Evolutionary conservation across 2,888 invertebrate species (phyloP).

Genomic region (Drosophila neotestacea): DNA sequence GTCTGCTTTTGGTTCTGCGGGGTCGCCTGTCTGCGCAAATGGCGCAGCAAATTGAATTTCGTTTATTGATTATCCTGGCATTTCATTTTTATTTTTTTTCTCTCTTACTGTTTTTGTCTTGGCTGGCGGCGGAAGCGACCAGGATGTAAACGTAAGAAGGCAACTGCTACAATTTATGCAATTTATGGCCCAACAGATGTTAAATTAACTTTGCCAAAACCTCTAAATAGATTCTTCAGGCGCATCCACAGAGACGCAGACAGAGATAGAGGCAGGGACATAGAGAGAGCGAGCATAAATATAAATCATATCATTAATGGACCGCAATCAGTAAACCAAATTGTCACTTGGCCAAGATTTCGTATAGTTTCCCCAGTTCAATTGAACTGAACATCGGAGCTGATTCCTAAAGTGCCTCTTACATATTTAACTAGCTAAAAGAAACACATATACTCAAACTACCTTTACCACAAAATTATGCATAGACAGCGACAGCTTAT

Average conservation of each 20-base stretch:
- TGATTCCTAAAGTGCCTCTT: constrained; percentile 16
- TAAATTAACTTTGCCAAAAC: constrained; percentile 70
- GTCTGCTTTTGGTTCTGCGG: constrained; percentile 9
- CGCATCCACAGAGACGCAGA: constrained; percentile 1
- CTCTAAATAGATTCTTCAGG: constrained; percentile 44
- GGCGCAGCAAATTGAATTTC: constrained; percentile 82
- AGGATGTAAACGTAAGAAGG: constrained; percentile 13
- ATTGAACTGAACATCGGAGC: constrained; percentile 8
- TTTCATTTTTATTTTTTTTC: constrained; percentile 61
- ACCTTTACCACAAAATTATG: background rate
- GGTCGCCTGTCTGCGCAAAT: constrained; percentile 73
- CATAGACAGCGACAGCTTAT: constrained; percentile 17
- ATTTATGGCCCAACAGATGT: constrained; percentile 72
- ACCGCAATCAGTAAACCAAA: constrained; percentile 28
- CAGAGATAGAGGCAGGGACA: background rate
- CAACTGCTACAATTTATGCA: constrained; percentile 64
- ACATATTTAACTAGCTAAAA: constrained; percentile 30
- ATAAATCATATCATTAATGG: constrained; percentile 37
- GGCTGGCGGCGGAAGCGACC: constrained; percentile 14
- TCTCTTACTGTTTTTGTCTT: constrained; percentile 6
- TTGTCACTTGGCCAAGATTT: constrained; percentile 22
- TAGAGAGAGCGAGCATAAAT: constrained; percentile 9
- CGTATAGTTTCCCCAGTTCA: background rate
- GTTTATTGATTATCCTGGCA: constrained; percentile 81
- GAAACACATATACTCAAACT: background rate